Conservation (phyloP, 2,113 vertebrate species). For the Lophius piscatorius region DNA sequence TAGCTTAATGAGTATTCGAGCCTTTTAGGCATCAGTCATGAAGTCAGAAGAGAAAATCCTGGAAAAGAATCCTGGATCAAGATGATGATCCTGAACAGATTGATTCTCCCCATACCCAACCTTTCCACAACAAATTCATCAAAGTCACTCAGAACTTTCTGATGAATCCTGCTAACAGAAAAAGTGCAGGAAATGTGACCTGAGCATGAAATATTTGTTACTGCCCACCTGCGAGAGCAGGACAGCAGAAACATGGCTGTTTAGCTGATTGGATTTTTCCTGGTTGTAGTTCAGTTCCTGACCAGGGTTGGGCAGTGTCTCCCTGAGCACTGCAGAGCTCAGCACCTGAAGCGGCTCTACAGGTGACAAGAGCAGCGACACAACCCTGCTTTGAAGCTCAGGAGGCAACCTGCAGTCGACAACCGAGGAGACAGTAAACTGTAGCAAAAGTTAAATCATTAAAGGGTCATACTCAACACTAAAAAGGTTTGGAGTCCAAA, state of each 20-base stretch:
- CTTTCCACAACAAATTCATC: too few species aligned
- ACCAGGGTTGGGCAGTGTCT: conserved; percentile 61
- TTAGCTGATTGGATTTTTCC: conserved; percentile 43
- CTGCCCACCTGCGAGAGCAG: conserved; percentile 67
- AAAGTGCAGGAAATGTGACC: too few species aligned
- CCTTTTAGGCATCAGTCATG: too few species aligned
- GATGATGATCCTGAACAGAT: too few species aligned
- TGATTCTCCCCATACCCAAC: too few species aligned
- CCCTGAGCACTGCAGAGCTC: conserved; percentile 70
- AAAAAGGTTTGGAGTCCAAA: not conserved
- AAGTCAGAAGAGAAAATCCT: too few species aligned
- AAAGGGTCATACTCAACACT: not conserved
- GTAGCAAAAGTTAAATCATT: not conserved
- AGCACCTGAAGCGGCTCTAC: conserved; percentile 72
- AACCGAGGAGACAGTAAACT: conserved; percentile 1
- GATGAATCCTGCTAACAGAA: too few species aligned
- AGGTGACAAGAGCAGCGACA: conserved; percentile 54
- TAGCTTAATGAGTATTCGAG: too few species aligned
- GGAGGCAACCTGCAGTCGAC: conserved; percentile 57
- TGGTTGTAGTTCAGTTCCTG: conserved; percentile 54
- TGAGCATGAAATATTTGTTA: too few species aligned
- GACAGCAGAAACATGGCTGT: conserved; percentile 57
- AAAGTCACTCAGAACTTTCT: too few species aligned
- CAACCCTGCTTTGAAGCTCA: conserved; percentile 66
- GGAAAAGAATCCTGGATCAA: too few species aligned